Percentiles rank a stretch among this genome's conserved stretches.
phyloP scores from a whole-genome alignment of 2,888 invertebrate genomes.

The Lysandra coridon region DNA sequence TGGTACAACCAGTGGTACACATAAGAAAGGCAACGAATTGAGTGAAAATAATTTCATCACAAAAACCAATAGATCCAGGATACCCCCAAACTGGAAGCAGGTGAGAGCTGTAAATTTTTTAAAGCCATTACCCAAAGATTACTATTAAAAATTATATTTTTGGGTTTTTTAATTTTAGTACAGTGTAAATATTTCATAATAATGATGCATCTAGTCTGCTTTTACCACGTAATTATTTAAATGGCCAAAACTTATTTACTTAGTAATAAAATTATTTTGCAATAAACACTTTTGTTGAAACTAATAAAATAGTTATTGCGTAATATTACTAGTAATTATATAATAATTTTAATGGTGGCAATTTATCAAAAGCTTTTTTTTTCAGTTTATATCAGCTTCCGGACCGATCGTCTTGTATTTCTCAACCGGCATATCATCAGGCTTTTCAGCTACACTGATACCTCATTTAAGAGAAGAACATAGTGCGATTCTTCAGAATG shows the following conservation, averaged over 20 bases:
- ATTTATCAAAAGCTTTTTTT: not conserved
- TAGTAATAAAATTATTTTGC: too few relatives aligned
- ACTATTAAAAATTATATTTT: too few relatives aligned
- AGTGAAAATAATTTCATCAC: constrained; percentile 2
- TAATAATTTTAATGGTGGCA: not conserved
- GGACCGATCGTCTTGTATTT: constrained; percentile 8
- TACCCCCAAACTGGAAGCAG: constrained; percentile 25
- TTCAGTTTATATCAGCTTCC: constrained; percentile 12
- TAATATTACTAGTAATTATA: too few relatives aligned
- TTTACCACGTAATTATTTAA: too few relatives aligned
- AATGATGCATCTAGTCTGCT: too few relatives aligned
- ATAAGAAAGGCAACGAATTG: not conserved
- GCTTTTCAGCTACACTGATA: constrained; percentile 1
- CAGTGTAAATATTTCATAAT: too few relatives aligned
- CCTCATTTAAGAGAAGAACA: constrained; percentile 15
- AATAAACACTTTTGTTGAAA: too few relatives aligned
- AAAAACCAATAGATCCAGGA: not conserved
- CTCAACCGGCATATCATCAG: constrained; percentile 11
- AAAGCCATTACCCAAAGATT: not conserved
- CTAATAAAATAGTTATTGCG: too few relatives aligned
- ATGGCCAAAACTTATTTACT: too few relatives aligned
- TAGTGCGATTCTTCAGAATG: not conserved
- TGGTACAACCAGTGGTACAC: not conserved
- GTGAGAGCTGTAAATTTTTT: not conserved
- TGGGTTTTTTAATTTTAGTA: too few relatives aligned